Conservation (phyloP, 1,140 invertebrate species). For the Tyrophagus putrescentiae region DNA sequence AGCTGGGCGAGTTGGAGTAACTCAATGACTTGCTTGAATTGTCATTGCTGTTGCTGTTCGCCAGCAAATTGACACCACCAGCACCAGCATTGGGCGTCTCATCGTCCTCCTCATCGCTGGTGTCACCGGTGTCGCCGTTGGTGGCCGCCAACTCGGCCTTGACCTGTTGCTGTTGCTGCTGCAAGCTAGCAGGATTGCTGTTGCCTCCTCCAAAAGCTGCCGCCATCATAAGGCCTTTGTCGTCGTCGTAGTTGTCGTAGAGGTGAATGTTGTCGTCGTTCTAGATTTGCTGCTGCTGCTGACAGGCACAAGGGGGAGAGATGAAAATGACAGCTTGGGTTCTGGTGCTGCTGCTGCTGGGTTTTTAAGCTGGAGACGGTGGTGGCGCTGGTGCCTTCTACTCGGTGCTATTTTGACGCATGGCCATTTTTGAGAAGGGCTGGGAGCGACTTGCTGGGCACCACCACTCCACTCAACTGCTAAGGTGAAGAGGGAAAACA, state of each 20-base stretch:
- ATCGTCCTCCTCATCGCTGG: background rate
- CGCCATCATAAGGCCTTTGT: background rate
- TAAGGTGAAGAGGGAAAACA: no score
- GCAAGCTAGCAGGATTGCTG: no score
- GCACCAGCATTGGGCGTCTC: background rate
- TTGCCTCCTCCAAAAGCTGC: background rate
- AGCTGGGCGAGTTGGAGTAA: background rate
- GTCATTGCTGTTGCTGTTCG: background rate
- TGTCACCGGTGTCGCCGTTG: background rate
- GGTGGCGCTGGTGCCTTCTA: no score
- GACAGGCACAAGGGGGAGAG: no score
- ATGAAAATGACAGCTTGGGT: no score
- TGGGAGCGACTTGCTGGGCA: no score
- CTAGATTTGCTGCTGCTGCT: no score
- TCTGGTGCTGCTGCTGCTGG: no score
- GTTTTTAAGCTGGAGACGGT: no score
- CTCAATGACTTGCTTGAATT: background rate
- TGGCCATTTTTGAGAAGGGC: no score
- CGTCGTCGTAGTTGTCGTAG: background rate
- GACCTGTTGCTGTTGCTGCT: conserved; percentile 33
- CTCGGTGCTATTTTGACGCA: no score
- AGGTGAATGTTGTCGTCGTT: background rate
- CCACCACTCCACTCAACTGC: no score
- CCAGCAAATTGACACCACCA: background rate
- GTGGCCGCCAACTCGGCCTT: background rate